These are phyloP conservation scores for Archilochus colubris DNA, from an alignment of 2,113 vertebrate genomes.

Conservation along the genomic window DNA sequence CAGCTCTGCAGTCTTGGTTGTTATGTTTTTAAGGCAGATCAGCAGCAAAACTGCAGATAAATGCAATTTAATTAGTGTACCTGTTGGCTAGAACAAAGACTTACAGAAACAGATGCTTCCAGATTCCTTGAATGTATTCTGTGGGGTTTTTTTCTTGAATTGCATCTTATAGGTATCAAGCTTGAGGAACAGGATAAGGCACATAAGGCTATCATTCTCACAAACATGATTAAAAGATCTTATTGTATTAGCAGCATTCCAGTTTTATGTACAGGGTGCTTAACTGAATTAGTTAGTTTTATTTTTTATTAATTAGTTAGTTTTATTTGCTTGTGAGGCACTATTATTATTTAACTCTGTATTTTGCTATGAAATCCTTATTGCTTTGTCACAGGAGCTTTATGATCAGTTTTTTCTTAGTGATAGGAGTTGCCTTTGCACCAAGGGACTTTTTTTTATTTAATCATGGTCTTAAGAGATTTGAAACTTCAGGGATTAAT, in stretches of 20 bases:
- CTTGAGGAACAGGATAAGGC: not conserved
- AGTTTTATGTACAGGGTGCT: constrained; percentile 27
- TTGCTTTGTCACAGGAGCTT: constrained; percentile 12
- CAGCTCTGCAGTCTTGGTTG: not conserved
- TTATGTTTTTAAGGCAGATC: not conserved
- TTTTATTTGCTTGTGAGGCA: constrained; percentile 1
- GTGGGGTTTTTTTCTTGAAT: not conserved
- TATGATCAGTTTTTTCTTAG: not conserved
- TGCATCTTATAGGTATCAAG: not conserved
- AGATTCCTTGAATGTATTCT: not conserved
- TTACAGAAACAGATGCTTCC: not conserved
- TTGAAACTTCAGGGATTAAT: constrained; percentile 59
- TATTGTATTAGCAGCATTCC: constrained; percentile 21
- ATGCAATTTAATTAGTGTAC: not conserved
- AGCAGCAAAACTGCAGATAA: constrained; percentile 24
- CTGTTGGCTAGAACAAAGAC: not conserved
- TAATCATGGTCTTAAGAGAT: constrained; percentile 59
- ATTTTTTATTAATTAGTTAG: constrained; percentile 29
- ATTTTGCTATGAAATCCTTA: constrained; percentile 39
- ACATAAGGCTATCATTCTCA: constrained; percentile 37
- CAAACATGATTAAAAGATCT: constrained; percentile 52
- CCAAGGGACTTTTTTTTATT: not conserved
- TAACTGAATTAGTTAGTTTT: constrained; percentile 36
- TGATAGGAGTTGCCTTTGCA: not conserved
- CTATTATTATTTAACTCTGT: constrained; percentile 4